These are phyloP conservation scores for Papilio polyxenes DNA, from an alignment of 1,140 invertebrate species.

Conservation along the genomic window DNA sequence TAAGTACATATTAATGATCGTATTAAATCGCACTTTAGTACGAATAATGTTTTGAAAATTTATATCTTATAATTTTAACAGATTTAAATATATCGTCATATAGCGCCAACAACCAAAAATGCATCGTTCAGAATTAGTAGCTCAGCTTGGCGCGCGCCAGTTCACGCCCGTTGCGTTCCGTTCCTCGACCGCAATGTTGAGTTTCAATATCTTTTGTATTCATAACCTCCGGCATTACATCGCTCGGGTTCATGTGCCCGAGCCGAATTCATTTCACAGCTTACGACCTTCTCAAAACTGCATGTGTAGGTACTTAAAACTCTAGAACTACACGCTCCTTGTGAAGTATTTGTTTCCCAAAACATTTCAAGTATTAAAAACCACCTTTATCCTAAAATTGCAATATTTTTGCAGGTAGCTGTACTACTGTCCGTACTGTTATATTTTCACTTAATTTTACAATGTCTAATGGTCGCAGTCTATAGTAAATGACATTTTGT, in stretches of 20 bases:
- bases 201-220: slow-evolving; percentile 67
- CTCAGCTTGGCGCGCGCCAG: slow-evolving; percentile 48
- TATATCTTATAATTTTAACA: slow-evolving; percentile 1
- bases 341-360: neutral
- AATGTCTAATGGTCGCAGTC: too few species aligned
- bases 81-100: neutral
- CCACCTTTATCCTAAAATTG: too few species aligned
- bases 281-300: slow-evolving; percentile 51
- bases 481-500: too few species aligned
- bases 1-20: too few species aligned
- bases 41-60: neutral
- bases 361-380: too few species aligned
- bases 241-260: slow-evolving; percentile 49
- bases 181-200: slow-evolving; percentile 60
- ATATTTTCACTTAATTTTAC: too few species aligned
- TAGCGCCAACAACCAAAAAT: slow-evolving; percentile 21
- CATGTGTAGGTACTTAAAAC: neutral
- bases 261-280: slow-evolving; percentile 56
- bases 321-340: neutral
- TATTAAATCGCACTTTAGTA: neutral
- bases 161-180: slow-evolving; percentile 61
- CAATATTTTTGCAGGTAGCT: too few species aligned
- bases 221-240: slow-evolving; percentile 69
- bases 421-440: too few species aligned
- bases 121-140: slow-evolving; percentile 50